These are phyloP conservation scores for Aproaerema taeniolella DNA, from an alignment of 2,888 invertebrate genomes.

Conservation along the genomic window DNA sequence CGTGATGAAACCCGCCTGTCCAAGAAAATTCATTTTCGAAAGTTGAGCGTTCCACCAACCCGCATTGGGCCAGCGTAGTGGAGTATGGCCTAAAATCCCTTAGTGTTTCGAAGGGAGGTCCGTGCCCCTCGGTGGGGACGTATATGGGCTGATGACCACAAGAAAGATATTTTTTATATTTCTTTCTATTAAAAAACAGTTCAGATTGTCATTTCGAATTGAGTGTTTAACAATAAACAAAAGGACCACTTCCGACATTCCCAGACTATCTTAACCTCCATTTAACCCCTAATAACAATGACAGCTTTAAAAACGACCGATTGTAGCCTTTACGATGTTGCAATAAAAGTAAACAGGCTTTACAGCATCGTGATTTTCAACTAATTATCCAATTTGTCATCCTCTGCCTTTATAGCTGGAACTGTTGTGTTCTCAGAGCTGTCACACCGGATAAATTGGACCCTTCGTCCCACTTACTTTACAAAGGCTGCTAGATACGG, in stretches of 20 bases:
- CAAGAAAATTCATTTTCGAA: no score
- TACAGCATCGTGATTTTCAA: constrained; percentile 38
- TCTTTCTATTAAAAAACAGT: no score
- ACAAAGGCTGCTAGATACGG: constrained; percentile 43
- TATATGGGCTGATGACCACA: no score
- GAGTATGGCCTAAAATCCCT: no score
- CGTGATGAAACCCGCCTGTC: no score
- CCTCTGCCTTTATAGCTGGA: constrained; percentile 25
- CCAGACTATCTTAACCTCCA: constrained; percentile 17
- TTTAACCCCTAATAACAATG: constrained; percentile 13
- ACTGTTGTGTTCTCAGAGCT: constrained; percentile 43
- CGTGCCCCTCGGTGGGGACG: no score
- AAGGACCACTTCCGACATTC: constrained; percentile 18
- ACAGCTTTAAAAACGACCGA: constrained; percentile 15
- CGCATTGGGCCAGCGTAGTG: no score
- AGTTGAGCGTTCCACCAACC: no score
- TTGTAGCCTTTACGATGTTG: constrained; percentile 22
- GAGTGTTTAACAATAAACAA: no score
- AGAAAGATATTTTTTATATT: no score
- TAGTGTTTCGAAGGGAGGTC: no score
- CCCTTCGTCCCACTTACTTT: constrained; percentile 44
- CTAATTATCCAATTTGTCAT: constrained; percentile 60
- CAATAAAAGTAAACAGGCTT: constrained; percentile 25
- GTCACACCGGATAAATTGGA: constrained; percentile 54
- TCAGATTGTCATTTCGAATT: no score